Evolutionary conservation across 2,797 vertebrate species (phyloP).

Genomic region (Pelobates cultripes): DNA sequence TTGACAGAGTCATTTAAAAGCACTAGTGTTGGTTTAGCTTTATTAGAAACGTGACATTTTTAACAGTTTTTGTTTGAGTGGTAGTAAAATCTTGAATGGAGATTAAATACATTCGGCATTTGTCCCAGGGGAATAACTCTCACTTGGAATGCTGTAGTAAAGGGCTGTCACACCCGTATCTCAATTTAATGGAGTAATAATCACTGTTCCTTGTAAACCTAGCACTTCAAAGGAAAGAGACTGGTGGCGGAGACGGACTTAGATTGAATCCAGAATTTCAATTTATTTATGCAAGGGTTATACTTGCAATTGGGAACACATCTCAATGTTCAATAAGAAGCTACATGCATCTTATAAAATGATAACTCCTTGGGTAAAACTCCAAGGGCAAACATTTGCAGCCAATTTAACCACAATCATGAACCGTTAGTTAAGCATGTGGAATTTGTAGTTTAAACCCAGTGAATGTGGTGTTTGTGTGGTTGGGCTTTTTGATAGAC

Average conservation of each 20-base stretch:
- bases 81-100: not conserved
- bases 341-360: too few species aligned
- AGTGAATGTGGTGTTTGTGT: too few species aligned
- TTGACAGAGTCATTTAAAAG: not conserved
- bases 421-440: too few species aligned
- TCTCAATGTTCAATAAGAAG: too few species aligned
- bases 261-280: not conserved
- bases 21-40: not conserved
- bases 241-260: not conserved
- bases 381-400: too few species aligned
- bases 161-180: not conserved
- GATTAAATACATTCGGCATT: not conserved
- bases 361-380: too few species aligned
- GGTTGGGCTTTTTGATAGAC: too few species aligned
- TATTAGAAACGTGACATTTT: not conserved
- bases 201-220: not conserved
- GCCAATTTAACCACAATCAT: too few species aligned
- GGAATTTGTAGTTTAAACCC: too few species aligned
- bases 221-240: not conserved
- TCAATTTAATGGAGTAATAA: not conserved
- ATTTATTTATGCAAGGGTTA: too few species aligned
- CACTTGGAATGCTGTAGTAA: not conserved
- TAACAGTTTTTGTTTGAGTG: not conserved
- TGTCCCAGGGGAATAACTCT: not conserved
- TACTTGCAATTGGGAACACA: too few species aligned